These are phyloP conservation scores for Muschampia plurimacula DNA, from an alignment of 2,888 invertebrate species.

Conservation along the genomic window DNA sequence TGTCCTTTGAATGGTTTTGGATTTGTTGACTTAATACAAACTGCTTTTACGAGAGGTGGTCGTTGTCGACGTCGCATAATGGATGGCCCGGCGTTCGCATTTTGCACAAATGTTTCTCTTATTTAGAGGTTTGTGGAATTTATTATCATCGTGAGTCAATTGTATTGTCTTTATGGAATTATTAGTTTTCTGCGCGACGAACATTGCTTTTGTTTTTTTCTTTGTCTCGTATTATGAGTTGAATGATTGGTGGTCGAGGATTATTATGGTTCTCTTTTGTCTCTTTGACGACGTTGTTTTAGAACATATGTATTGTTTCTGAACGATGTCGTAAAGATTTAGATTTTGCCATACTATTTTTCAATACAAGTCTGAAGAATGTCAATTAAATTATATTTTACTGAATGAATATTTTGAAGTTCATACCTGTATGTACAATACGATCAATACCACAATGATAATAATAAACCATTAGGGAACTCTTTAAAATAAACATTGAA, in stretches of 20 bases:
- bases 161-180: conserved; percentile 53
- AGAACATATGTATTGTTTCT: conserved; percentile 3
- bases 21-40: conserved; percentile 83
- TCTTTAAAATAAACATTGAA: conserved; percentile 16
- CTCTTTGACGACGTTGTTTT: not conserved
- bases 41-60: conserved; percentile 75
- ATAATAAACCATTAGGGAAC: conserved; percentile 9
- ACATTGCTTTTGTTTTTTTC: conserved; percentile 44
- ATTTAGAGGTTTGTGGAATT: conserved; percentile 61
- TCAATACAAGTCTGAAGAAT: not conserved
- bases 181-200: conserved; percentile 46
- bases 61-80: conserved; percentile 71
- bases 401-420: not conserved
- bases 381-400: not conserved
- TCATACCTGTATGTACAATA: not conserved
- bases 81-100: conserved; percentile 66
- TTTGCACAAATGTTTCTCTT: conserved; percentile 73
- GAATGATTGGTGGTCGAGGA: conserved; percentile 16
- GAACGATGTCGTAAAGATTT: not conserved
- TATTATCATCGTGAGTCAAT: conserved; percentile 51
- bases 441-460: not conserved
- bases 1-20: conserved; percentile 78
- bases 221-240: conserved; percentile 32
- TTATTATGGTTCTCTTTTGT: conserved; percentile 19
- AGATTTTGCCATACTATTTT: not conserved